Base-by-base conservation (phyloP, 2,113 vertebrate species). In the Delphinus delphis region DNA sequence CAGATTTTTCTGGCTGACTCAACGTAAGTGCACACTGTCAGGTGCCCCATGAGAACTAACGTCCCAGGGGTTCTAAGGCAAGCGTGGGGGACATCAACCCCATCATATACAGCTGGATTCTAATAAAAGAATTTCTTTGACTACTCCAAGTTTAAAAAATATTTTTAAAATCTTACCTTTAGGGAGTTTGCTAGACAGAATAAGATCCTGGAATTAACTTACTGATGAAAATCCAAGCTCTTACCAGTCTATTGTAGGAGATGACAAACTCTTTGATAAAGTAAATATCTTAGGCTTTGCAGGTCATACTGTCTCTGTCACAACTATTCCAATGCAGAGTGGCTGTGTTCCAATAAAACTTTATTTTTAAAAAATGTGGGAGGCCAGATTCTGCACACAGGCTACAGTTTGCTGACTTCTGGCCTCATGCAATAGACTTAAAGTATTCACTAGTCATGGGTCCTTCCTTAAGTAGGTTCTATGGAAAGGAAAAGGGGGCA, bases 81-180 rank as follows among this genome's bases (percentile, higher is more conserved):
- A 73, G n/a, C 3, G 0, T 41, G 14, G 31, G 15, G 1, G 7
- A 62, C 68, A 14, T 33, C n/a, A 63, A 44, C 76, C 11, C 12
- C 10, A 76, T 65, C 33, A 55, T 3, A 47, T 8, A 47, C 0
- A 68, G 11, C 26, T 79, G 6, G 26, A 50, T 63, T 76, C 55
- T 70, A 36, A 88, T 33, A 79, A 76, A 77, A 89, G 12, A 91
- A 76, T 38, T 71, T 67, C 21, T 81, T 53, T 90, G 31, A 80
- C 25, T 87, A 20, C 8, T 71, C 70, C 3, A 11, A 9, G 15
- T 86, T 71, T 82, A 3, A 20, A 83, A 73, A 80, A 58, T 73
- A 38, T 58, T 88, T 95, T 83, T 5, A 26, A 55, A 36, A 12
- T 70, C 20, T 86, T 83, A 63, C 50, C 11, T 88, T 36, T 67